phyloP scores from a whole-genome alignment of 2,888 invertebrate genomes.

The Apantesis nais region DNA sequence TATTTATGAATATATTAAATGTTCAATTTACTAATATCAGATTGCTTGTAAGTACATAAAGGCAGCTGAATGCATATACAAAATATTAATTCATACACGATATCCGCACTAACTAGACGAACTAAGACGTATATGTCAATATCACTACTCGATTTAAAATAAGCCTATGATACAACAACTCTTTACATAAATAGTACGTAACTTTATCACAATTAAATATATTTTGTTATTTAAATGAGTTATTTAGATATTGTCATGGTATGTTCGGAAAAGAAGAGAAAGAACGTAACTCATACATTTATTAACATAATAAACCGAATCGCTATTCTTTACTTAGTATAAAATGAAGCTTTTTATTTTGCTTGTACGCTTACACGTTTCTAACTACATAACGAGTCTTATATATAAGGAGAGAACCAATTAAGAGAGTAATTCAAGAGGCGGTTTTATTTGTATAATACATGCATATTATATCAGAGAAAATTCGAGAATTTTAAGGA shows the following conservation, averaged over 20 bases:
- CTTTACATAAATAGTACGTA: not conserved
- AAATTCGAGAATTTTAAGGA: too few species aligned
- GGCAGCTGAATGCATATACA: constrained; percentile 24
- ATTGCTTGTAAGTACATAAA: constrained; percentile 30
- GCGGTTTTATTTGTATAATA: too few species aligned
- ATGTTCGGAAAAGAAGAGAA: not conserved
- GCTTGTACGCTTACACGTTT: too few species aligned
- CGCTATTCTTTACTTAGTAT: too few species aligned
- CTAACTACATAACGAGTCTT: too few species aligned
- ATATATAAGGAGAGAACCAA: too few species aligned
- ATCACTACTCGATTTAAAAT: not conserved
- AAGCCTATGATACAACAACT: not conserved
- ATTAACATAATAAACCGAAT: constrained; percentile 3
- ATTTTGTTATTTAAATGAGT: not conserved
- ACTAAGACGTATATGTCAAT: constrained; percentile 1
- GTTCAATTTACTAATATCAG: constrained; percentile 18
- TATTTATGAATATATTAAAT: constrained; percentile 12
- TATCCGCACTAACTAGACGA: constrained; percentile 8
- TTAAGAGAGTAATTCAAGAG: too few species aligned
- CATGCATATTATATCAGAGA: too few species aligned
- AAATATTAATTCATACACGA: constrained; percentile 11
- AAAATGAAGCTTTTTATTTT: too few species aligned
- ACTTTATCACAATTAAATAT: not conserved
- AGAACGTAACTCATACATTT: not conserved
- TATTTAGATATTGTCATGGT: constrained; percentile 23